phyloP scores from a whole-genome alignment of 2,113 vertebrate genomes.

The Triplophysa rosa region DNA sequence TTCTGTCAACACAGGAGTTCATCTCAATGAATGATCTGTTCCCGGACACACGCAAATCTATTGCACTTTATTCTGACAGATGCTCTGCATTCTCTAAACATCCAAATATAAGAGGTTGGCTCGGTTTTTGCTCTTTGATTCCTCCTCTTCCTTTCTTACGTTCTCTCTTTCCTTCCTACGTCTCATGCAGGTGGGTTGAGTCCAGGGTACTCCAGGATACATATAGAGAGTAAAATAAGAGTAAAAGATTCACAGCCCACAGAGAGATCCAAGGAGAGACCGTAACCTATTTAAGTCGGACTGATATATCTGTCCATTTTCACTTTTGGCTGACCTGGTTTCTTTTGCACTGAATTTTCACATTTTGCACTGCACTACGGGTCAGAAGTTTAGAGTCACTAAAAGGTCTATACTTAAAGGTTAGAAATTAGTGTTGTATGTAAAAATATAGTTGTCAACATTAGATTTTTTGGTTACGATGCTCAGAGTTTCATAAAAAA shows the following conservation, averaged over 20 bases:
- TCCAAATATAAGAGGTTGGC: constrained; percentile 31
- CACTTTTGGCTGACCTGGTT: background rate
- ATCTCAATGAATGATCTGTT: constrained; percentile 26
- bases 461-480: no score
- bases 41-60: constrained; percentile 1
- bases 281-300: constrained; percentile 39
- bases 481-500: no score
- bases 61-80: constrained; percentile 38
- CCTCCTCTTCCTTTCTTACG: background rate
- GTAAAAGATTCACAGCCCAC: constrained; percentile 33
- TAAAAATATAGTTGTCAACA: no score
- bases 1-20: constrained; percentile 29
- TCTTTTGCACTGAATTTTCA: constrained; percentile 8
- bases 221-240: constrained; percentile 27
- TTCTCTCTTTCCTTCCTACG: constrained; percentile 37
- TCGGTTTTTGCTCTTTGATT: constrained; percentile 57
- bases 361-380: background rate
- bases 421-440: no score
- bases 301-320: constrained; percentile 32
- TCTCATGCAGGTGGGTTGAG: constrained; percentile 55
- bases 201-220: constrained; percentile 40
- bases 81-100: constrained; percentile 38
- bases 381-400: no score
- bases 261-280: constrained; percentile 23
- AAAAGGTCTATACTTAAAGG: no score